Percentiles rank a stretch among this genome's conserved stretches.
These are phyloP conservation scores for Augiades crinisus DNA, from an alignment of 2,888 invertebrate genomes.

Conservation along the genomic window DNA sequence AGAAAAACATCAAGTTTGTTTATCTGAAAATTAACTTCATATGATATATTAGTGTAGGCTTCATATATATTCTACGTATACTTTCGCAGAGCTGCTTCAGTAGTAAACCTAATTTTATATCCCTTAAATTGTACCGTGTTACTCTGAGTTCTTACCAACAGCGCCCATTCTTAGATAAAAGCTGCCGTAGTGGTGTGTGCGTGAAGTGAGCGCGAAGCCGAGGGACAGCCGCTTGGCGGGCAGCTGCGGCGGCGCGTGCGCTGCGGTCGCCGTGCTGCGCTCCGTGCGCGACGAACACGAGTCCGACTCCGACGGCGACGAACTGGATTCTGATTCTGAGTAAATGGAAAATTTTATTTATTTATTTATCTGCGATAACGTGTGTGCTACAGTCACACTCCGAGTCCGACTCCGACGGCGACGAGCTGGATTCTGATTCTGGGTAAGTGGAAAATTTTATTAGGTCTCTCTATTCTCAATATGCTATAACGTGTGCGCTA, in stretches of 20 bases:
- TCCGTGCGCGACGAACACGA: conserved; percentile 80
- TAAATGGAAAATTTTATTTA: background rate
- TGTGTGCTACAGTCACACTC: conserved; percentile 65
- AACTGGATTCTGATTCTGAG: conserved; percentile 66
- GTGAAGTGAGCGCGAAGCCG: conserved; percentile 72
- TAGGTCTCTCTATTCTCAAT: too few relatives aligned
- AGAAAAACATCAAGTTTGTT: too few relatives aligned
- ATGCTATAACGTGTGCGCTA: conserved; percentile 60
- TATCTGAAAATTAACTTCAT: too few relatives aligned
- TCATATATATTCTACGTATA: too few relatives aligned
- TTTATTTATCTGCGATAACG: conserved; percentile 60
- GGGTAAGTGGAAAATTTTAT: conserved; percentile 29
- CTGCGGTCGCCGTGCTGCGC: conserved; percentile 75
- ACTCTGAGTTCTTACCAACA: conserved; percentile 92
- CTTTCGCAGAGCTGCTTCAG: too few relatives aligned
- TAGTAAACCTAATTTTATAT: too few relatives aligned
- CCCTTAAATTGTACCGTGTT: too few relatives aligned
- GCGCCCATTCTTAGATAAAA: conserved; percentile 96
- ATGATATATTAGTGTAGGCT: too few relatives aligned
- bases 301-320: conserved; percentile 70
- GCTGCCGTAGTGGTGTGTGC: conserved; percentile 92
- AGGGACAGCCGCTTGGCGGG: conserved; percentile 73
- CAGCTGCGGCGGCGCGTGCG: conserved; percentile 59
- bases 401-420: conserved; percentile 71
- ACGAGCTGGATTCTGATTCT: conserved; percentile 69